Base-by-base conservation (phyloP, 1,140 invertebrate genomes). In the Drosophila nigrodunni region DNA sequence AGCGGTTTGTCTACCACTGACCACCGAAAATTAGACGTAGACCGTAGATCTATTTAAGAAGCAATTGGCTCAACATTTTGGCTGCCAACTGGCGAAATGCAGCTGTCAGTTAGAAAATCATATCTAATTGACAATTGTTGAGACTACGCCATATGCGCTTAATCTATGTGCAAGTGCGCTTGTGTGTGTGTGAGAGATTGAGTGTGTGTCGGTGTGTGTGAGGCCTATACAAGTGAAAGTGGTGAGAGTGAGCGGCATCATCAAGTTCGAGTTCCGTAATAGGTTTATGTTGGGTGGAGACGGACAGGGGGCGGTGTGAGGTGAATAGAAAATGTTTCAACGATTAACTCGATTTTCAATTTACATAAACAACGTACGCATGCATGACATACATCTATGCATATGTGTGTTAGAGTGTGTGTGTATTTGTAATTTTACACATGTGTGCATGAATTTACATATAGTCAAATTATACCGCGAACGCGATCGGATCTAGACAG, bases 161-260 rank as follows among this genome's bases (percentile, higher is more conserved):
- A 41, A 25, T 43, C 47, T 44, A 15, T 59, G 37, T 11, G 18
- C 9, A 4, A 15, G 44, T 46, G 39, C 39, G 52, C 41, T 44
- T 75, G 43, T 25, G 37, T 18, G 46, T 10, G n/a, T 30, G 37
- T 43, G 41, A 10, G 7, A 54, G 21, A 21, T 18, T 30, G 44
- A 43, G 18, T 55, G 18, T 54, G 58, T 72, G 49, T n/a, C 18
- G 13, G 55, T 0, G 9, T 41, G 11, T 37, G 39, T 5, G 15
- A 50, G 47, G 77, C 75, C 68, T 37, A 64, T 54, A 60, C 85
- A 78, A 88, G 85, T 88, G 85, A 88, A 88, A 88, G 85, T 88
- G 85, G 70, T 89, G 64, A 77, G 67, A 86, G 78, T 78, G 75
- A 74, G 73, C 73, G 60, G 68, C 68, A 64, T 64, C 9, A 61